A percentile compares a stretch with the other conserved stretches of the same genome.
These are phyloP conservation scores for Mormyrops attenuatus DNA, from an alignment of 2,797 vertebrate genomes.

Conservation along the genomic window DNA sequence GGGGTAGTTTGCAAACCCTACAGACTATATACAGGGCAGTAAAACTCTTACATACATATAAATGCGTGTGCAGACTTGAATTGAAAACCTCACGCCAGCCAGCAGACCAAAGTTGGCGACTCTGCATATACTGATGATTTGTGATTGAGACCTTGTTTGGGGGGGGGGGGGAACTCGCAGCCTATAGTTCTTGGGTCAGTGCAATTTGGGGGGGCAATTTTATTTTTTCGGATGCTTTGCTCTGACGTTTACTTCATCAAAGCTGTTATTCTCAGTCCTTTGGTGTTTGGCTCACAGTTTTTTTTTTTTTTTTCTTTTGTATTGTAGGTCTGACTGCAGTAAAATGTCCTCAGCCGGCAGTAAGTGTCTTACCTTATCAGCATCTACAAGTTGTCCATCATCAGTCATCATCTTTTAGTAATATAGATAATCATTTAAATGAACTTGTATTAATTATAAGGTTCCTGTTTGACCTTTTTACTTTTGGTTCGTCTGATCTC, in stretches of 20 bases:
- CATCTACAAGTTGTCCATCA: background rate
- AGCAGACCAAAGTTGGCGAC: background rate
- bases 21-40: background rate
- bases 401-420: background rate
- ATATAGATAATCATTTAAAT: background rate
- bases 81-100: background rate
- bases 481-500: background rate
- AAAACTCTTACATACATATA: background rate
- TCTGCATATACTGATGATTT: background rate
- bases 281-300: background rate
- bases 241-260: background rate
- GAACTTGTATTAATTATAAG: background rate
- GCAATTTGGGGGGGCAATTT: background rate
- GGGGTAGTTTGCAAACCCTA: background rate
- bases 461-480: background rate
- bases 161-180: background rate
- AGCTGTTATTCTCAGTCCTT: background rate
- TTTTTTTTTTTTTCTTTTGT: constrained; percentile 9
- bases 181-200: background rate
- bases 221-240: background rate
- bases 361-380: constrained; percentile 40
- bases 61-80: background rate
- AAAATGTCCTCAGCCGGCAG: constrained; percentile 59
- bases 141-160: background rate
- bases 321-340: constrained; percentile 57